These are phyloP conservation scores for Lynx canadensis DNA, from an alignment of 2,113 vertebrate species.

Conservation along the genomic window DNA sequence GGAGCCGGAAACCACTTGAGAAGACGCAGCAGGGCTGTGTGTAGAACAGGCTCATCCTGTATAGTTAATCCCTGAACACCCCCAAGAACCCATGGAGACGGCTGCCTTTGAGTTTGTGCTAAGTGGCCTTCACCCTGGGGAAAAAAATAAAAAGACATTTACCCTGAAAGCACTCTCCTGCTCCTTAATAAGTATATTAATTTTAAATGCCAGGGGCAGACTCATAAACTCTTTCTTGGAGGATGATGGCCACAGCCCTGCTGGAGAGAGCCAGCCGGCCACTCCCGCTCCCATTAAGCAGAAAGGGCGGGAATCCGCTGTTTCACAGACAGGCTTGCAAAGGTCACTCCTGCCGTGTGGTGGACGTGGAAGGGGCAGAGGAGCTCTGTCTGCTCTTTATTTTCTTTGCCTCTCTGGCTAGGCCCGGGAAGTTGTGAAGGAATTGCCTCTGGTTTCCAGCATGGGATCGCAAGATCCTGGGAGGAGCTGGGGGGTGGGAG, in stretches of 20 bases:
- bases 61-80: not conserved
- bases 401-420: not conserved
- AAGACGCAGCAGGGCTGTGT: not conserved
- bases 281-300: not conserved
- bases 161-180: slow-evolving; percentile 68
- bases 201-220: slow-evolving; percentile 79
- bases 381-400: not conserved
- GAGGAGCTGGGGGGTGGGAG: not conserved
- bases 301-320: not conserved
- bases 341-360: slow-evolving; percentile 57
- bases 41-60: not conserved
- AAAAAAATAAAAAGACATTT: slow-evolving; percentile 65
- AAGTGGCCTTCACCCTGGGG: slow-evolving; percentile 68
- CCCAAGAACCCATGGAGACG: not conserved
- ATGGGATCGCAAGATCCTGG: not conserved
- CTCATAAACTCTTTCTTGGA: slow-evolving; percentile 57
- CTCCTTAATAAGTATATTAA: slow-evolving; percentile 77
- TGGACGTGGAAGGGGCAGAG: not conserved
- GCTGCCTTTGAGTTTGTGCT: slow-evolving; percentile 31
- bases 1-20: not conserved
- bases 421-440: not conserved
- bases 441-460: not conserved
- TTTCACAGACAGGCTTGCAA: slow-evolving; percentile 63
- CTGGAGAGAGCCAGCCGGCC: not conserved
- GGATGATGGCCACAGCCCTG: slow-evolving; percentile 20